Base-by-base conservation (phyloP, 2,113 vertebrate species). In the Paedocypris sp. region DNA sequence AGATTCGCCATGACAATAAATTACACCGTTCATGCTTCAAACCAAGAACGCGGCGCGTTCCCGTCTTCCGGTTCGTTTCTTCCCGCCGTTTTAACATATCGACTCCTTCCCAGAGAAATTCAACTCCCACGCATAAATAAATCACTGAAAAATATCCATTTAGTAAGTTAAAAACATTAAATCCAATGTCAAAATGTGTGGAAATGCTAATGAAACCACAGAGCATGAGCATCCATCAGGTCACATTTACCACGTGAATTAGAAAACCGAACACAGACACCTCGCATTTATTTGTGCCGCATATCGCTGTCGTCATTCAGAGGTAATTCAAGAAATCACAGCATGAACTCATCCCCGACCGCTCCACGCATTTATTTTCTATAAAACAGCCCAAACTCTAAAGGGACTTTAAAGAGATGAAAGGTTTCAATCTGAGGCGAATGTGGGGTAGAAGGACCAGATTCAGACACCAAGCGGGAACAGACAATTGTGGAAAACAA, bases 1-100 rank as follows among this genome's bases (percentile, higher is more conserved):
- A 83, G 80, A 81, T 79, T 73, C 80, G 80, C 75, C 77, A 83
- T 83, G 83, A 87, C 83, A 84, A 83, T 86, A 86, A 83, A 80
- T 85, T 84, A 83, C 83, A 82, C 80, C 77, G 75, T 79, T 77
- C 86, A 86, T 88, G 85, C 85, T 83, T 75, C 43, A 16, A 79
- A 67, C 70, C 78, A 82, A 82, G 57, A 70, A 68, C 82, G 73
- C 81, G 75, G 73, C 81, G 75, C 77, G 72, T 74, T 69, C 64
- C 61, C 71, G 77, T 73, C 48, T 68, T 57, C 33, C 60, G 77
- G 77, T 80, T 36, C 28, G 72, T 77, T 77, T 57, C 46, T 68
- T 64, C 6, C 20, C 75, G 73, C 35, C 48, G 25, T 57, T 32
- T 52, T 59, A 64, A 70, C 65, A 79, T 75, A 76, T 73, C 70